Base-by-base conservation (phyloP, 2,888 invertebrate species). In the Cinara cedri region DNA sequence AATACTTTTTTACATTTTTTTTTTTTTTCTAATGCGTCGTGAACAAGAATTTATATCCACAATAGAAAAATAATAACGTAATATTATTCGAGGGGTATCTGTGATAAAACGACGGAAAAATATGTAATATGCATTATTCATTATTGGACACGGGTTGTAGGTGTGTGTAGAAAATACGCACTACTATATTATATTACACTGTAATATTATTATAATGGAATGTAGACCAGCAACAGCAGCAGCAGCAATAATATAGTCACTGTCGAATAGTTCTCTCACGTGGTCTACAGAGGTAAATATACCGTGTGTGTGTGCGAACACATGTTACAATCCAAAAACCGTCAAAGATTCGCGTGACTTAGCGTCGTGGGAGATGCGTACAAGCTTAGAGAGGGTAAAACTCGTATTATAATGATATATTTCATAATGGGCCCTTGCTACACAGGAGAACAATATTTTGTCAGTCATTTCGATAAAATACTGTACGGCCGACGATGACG, bases 331-430 rank as follows among this genome's bases (percentile, higher is more conserved):
- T 70, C 49, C 78, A 46, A 78, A 78, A 70, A 78, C 55, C 51
- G 24, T n/a, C 70, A 26, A 78, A 78, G 78, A 78, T 78, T 70
- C 78, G 78, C 78, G 70, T 78, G 78, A 70, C 78, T 70, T 70
- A 34, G 78, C 78, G 60, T 62, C 78, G 78, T 78, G 78, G 78
- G 78, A 78, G 78, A 78, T 60, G 34, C 34, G 62, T 42, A 34
- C 19, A 10, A 4, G 19, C 26, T 14, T 44, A 57, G 57, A 46
- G 44, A 46, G 24, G 44, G 34, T 54, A 55, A 14, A 24, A n/a
- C n/a, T 10, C 21, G 34, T 3, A 34, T 6, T 6, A 34, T n/a
- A n/a, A n/a, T n/a, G n/a, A n/a, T n/a, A n/a, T n/a, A n/a, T n/a
- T n/a, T n/a, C n/a, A n/a, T n/a, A n/a, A n/a, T n/a, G 34, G 34